Base-by-base conservation (phyloP, 2,888 invertebrate species). In the Orthosia gothica region DNA sequence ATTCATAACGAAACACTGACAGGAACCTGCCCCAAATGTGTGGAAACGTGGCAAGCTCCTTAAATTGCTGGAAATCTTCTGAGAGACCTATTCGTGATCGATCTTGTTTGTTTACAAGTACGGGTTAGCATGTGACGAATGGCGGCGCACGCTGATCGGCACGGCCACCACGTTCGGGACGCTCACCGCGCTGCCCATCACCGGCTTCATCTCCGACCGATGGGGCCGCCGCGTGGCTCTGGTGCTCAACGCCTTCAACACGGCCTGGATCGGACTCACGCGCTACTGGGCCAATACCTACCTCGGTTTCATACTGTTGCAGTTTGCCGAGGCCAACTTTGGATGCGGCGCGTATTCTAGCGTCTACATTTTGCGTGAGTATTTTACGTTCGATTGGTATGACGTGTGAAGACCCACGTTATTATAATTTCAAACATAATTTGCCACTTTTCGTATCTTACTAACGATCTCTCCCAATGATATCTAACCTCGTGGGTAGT, bases 131-230 rank as follows among this genome's bases (percentile, higher is more conserved):
- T 98, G 98, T 83, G 97, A 97, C 50, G 96, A 95, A 95, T 98
- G 98, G 98, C 97, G 97, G 81, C 94, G 98, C 47, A 96, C 98
- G 0, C 89, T 98, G 79, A 97, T 98, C 58, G 98, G 98, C 0
- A 97, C 98, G 0, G 93, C 98, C 18, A 97, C 98, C 76, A 98
- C 97, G 64, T 85, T 97, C 54, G 98, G 98, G 40, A 97, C 97
- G 76, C 97, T 98, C 87, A 91, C 97, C 65, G 98, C 98, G 4
- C 94, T 98, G 79, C 97, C 98, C 15, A 94, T 98, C 81, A 97
- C 97, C 0, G 98, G 98, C 58, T 97, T 97, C 85, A 91, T 98
- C 57, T 98, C 98, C 1, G 98, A 98, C 94, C 97, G 97, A 96
- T 98, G 97, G 94, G 98, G 98, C 3, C 96, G 98, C 63, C 97